Percentiles rank a stretch among this genome's conserved stretches.
Conservation (phyloP, 2,888 invertebrate species). For the Mesopsocus fuscifrons region DNA sequence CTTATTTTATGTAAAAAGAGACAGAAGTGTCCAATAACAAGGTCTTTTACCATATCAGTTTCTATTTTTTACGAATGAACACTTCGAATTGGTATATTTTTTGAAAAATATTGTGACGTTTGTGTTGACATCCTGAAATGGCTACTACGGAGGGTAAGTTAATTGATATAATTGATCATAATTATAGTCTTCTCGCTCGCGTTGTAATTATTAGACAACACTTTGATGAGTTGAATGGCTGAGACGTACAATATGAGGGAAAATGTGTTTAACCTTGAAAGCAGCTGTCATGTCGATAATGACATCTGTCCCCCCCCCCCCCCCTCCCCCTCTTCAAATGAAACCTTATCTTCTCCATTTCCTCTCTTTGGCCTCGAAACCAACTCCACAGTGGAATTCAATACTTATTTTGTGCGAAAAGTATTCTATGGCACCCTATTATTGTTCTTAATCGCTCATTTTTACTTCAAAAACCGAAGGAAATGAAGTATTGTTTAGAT, state of each 20-base stretch:
- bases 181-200: not conserved
- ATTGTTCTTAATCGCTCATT: too few species aligned
- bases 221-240: not conserved
- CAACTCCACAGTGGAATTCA: too few species aligned
- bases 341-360: too few species aligned
- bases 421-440: too few species aligned
- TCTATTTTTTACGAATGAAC: not conserved
- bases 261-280: too few species aligned
- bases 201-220: not conserved
- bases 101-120: slow-evolving; percentile 6
- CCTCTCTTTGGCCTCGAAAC: too few species aligned
- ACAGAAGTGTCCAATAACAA: not conserved
- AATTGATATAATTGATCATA: not conserved
- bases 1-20: slow-evolving; percentile 2
- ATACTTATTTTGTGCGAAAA: too few species aligned
- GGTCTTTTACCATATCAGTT: not conserved
- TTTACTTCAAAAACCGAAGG: too few species aligned
- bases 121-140: not conserved
- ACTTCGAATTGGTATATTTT: not conserved
- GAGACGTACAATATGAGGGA: not conserved
- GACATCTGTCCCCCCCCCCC: too few species aligned
- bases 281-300: too few species aligned
- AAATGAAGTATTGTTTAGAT: too few species aligned
- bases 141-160: slow-evolving; percentile 1
- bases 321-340: too few species aligned